A percentile compares a stretch with the other conserved stretches of the same genome.
These are phyloP conservation scores for Tiliacea citrago DNA, from an alignment of 2,888 invertebrate genomes.

Conservation along the genomic window DNA sequence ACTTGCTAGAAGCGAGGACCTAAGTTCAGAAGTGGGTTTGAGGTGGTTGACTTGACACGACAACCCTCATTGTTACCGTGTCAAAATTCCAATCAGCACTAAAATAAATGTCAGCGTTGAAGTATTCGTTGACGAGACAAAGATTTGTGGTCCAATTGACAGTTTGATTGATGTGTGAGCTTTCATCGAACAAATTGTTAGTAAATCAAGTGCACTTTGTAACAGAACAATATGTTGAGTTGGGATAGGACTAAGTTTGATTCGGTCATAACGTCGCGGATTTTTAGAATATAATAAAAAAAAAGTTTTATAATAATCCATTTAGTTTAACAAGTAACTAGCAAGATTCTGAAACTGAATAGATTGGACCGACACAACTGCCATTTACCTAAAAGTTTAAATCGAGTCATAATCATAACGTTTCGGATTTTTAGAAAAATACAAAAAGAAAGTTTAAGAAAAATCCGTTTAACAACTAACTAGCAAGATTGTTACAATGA, in stretches of 20 bases:
- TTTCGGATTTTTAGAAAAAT: not conserved
- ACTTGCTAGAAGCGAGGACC: not conserved
- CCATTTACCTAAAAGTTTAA: not conserved
- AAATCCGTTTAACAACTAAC: not conserved
- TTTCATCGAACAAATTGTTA: constrained; percentile 8
- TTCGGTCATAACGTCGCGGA: not conserved
- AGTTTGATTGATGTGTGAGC: constrained; percentile 18
- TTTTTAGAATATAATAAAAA: not conserved
- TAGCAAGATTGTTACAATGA: no score
- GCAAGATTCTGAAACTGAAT: no score
- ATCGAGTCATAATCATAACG: no score
- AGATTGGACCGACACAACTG: not conserved
- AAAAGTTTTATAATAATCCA: not conserved
- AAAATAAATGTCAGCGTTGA: constrained; percentile 32
- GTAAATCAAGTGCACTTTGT: not conserved
- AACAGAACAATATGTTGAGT: not conserved
- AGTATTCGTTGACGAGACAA: constrained; percentile 25
- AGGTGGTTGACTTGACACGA: constrained; percentile 18
- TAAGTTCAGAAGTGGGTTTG: not conserved
- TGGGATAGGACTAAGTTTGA: not conserved
- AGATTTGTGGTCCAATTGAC: constrained; percentile 28
- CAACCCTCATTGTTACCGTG: constrained; percentile 21
- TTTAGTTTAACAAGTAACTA: not conserved
- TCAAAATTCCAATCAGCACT: constrained; percentile 31
- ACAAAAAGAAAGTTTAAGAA: not conserved